Percentiles rank a stretch among this genome's conserved stretches.
Conservation (phyloP, 2,797 vertebrate genomes). For the Uromys caudimaculatus region DNA sequence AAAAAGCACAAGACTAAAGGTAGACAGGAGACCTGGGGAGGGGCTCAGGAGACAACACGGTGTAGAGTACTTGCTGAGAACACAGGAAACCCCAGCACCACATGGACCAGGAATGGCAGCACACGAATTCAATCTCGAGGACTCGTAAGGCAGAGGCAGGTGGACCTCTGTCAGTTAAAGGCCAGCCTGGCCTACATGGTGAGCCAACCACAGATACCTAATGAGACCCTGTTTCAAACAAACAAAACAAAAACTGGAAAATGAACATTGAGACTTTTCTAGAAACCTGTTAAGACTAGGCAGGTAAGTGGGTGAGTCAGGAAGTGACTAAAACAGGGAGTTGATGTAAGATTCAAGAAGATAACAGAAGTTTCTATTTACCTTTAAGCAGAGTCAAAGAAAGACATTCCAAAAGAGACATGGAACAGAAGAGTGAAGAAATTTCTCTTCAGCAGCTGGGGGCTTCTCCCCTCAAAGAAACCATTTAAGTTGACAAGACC, state of each 20-base stretch:
- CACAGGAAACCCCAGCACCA: background rate
- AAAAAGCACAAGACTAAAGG: background rate
- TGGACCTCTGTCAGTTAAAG: background rate
- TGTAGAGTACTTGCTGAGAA: background rate
- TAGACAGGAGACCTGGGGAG: background rate
- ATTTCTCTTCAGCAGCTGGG: conserved; percentile 70
- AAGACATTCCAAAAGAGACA: background rate
- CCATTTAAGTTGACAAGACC: conserved; percentile 55
- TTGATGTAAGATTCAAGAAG: background rate
- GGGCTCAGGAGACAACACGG: background rate
- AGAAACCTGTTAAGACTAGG: background rate
- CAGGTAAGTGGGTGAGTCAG: background rate
- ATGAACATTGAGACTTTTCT: background rate
- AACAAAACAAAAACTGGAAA: background rate
- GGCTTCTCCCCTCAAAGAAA: conserved; percentile 70
- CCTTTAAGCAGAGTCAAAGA: conserved; percentile 62
- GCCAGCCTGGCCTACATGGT: background rate
- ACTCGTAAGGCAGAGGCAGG: background rate
- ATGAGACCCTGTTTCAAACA: background rate
- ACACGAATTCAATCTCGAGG: background rate
- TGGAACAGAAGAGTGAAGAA: conserved; percentile 67
- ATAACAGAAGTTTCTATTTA: background rate
- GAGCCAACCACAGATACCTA: background rate
- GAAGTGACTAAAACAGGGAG: background rate
- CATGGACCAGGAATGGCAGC: background rate